A percentile compares a stretch with the other conserved stretches of the same genome.
Evolutionary conservation across 2,113 vertebrate species (phyloP).

Genomic region (Cyanoliseus patagonus): DNA sequence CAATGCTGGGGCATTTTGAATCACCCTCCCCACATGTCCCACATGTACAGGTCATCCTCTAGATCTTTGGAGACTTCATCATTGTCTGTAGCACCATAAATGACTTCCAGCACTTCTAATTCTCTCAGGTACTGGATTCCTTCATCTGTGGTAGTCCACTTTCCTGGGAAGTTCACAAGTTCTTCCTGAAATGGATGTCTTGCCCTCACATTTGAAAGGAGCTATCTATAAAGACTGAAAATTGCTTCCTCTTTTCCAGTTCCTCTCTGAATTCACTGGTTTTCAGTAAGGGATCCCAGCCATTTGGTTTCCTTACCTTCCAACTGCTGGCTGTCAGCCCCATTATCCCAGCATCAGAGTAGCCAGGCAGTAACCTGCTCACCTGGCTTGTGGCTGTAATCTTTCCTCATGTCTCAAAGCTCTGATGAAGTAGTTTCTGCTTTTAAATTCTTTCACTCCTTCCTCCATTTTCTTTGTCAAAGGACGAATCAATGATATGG

Average conservation of each 20-base stretch:
- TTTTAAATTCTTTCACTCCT: not conserved
- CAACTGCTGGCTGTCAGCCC: not conserved
- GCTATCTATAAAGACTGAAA: not conserved
- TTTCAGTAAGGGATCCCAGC: not conserved
- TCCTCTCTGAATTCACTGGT: not conserved
- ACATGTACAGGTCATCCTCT: not conserved
- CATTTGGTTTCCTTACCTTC: not conserved
- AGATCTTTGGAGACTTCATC: not conserved
- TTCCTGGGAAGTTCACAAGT: not conserved
- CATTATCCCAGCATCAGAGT: not conserved
- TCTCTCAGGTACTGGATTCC: not conserved
- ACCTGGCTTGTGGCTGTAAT: not conserved
- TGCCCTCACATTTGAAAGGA: not conserved
- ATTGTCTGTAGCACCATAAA: not conserved
- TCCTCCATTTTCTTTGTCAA: not conserved
- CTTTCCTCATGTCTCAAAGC: not conserved
- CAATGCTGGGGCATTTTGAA: not conserved
- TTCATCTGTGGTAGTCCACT: not conserved
- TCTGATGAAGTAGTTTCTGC: not conserved
- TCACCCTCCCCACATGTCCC: not conserved
- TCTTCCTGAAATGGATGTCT: not conserved
- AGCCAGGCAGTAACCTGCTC: not conserved
- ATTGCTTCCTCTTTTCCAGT: not conserved
- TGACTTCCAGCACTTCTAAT: not conserved
- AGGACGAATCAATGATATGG: not conserved